phyloP scores from a whole-genome alignment of 2,113 vertebrate species.

The Myodes glareolus region DNA sequence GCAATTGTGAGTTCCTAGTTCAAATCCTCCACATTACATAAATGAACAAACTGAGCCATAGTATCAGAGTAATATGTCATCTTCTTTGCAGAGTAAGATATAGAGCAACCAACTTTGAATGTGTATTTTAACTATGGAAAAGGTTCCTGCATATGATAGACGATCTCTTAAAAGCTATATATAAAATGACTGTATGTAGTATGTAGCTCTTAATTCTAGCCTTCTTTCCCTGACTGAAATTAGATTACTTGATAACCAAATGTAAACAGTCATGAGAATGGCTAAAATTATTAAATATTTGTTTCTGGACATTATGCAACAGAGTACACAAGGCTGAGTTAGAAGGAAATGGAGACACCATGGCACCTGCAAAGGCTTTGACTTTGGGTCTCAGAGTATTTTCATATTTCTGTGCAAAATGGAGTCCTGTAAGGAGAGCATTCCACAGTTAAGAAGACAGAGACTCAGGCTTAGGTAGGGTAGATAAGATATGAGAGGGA shows the following conservation, averaged over 20 bases:
- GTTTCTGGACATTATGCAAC: background rate
- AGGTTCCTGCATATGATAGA: background rate
- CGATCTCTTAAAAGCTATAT: background rate
- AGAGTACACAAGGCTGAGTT: background rate
- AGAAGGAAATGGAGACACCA: background rate
- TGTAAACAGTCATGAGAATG: background rate
- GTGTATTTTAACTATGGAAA: background rate
- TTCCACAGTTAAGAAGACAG: background rate
- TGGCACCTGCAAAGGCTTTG: background rate
- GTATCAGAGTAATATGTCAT: background rate
- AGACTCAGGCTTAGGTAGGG: background rate
- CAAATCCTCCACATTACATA: background rate
- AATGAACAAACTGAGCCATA: background rate
- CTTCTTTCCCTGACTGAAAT: background rate
- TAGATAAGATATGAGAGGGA: background rate
- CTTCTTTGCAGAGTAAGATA: background rate
- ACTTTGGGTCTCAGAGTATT: background rate
- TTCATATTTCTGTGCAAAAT: background rate
- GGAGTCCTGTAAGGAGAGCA: background rate
- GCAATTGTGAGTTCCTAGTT: background rate
- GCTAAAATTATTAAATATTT: background rate
- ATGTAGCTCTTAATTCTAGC: background rate
- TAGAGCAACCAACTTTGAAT: background rate
- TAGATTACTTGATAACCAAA: background rate
- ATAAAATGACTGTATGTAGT: background rate